Percentiles rank a stretch among this genome's conserved stretches.
Conservation (phyloP, 2,888 invertebrate species). For the Hirtodrosophila duncani region DNA sequence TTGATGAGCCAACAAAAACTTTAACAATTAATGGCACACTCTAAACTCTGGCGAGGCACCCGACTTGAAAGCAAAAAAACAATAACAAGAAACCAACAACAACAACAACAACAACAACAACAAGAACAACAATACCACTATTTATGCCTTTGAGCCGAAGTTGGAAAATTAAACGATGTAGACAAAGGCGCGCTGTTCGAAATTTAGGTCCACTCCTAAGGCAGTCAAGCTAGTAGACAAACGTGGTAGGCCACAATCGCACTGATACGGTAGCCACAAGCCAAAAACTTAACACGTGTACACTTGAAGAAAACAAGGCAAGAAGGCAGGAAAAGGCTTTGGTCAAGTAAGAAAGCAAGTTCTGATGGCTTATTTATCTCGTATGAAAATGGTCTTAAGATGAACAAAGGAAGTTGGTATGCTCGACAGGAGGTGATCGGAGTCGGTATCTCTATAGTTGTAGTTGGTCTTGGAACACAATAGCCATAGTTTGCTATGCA, state of each 20-base stretch:
- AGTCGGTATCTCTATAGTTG: no score
- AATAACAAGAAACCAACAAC: slow-evolving; percentile 38
- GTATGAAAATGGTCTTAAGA: no score
- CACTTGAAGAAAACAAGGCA: no score
- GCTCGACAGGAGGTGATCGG: no score
- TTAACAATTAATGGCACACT: slow-evolving; percentile 72
- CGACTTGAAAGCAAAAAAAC: slow-evolving; percentile 31
- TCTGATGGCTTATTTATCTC: no score
- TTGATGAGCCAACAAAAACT: slow-evolving; percentile 22
- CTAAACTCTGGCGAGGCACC: slow-evolving; percentile 32
- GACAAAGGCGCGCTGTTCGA: slow-evolving; percentile 33
- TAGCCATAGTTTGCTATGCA: no score
- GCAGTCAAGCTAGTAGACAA: slow-evolving; percentile 28
- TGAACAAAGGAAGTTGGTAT: no score
- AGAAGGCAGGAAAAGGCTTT: no score
- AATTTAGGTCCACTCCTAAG: no score
- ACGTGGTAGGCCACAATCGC: slow-evolving; percentile 31
- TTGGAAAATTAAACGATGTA: slow-evolving; percentile 6
- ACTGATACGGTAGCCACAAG: slow-evolving; percentile 55
- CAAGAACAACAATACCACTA: no score
- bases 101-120: neutral
- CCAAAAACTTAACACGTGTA: neutral
- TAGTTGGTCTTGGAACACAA: no score
- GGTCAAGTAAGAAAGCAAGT: no score
- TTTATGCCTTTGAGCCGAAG: neutral